phyloP scores from a whole-genome alignment of 2,888 invertebrate species.

The Trachelus iudaicus region DNA sequence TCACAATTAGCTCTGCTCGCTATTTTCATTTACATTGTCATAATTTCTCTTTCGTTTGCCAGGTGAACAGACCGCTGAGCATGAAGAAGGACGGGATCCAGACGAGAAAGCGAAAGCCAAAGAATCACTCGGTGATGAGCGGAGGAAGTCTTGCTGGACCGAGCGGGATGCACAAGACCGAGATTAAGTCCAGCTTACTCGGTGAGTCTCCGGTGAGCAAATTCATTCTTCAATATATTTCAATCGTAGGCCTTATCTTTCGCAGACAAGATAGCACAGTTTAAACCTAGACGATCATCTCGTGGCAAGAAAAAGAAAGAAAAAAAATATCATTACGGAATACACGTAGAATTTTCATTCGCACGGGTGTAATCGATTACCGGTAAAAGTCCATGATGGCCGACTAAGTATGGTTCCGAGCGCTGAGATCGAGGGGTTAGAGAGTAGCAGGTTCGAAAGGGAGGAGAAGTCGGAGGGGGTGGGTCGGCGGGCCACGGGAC shows the following conservation, averaged over 20 bases:
- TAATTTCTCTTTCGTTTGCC: conserved; percentile 45
- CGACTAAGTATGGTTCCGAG: conserved; percentile 11
- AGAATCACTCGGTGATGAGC: conserved; percentile 66
- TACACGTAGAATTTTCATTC: neutral
- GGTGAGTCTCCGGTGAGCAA: conserved; percentile 63
- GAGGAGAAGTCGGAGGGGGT: neutral
- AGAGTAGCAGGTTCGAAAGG: neutral
- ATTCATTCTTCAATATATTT: conserved; percentile 15
- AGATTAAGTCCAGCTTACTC: conserved; percentile 60
- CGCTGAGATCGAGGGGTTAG: neutral
- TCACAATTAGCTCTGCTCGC: too few species aligned
- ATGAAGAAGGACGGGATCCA: conserved; percentile 99
- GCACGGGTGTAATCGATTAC: neutral
- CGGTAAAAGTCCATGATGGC: conserved; percentile 11
- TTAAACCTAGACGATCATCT: too few species aligned
- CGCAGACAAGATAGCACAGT: neutral
- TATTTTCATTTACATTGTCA: neutral
- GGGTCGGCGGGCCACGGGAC: neutral
- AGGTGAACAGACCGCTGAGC: conserved; percentile 94
- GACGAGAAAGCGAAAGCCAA: conserved; percentile 94
- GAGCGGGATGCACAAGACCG: conserved; percentile 58
- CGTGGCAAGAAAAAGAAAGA: too few species aligned
- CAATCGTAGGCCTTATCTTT: neutral
- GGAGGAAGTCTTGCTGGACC: conserved; percentile 48
- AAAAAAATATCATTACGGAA: too few species aligned